phyloP scores from a whole-genome alignment of 2,797 vertebrate genomes.

The Sebastes hubbsi region DNA sequence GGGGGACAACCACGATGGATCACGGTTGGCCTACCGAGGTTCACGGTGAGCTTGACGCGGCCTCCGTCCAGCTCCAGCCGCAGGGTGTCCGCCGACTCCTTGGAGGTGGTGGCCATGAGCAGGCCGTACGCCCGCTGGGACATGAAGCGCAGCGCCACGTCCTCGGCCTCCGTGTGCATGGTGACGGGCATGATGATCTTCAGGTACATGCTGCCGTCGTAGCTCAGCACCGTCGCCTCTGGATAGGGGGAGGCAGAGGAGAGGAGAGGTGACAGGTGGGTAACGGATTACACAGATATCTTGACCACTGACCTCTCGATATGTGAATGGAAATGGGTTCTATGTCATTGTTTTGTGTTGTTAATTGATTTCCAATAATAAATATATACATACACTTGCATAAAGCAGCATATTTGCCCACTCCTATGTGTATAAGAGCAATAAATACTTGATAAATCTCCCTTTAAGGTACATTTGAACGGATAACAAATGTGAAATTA shows the following conservation, averaged over 20 bases:
- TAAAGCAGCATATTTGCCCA: too few species aligned
- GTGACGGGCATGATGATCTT: conserved; percentile 91
- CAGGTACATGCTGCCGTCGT: conserved; percentile 96
- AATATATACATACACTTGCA: too few species aligned
- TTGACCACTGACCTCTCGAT: too few species aligned
- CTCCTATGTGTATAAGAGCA: fast-evolving
- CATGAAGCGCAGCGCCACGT: conserved; percentile 94
- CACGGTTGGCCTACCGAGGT: conserved; percentile 86
- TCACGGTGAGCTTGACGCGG: conserved; percentile 93
- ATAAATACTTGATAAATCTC: too few species aligned
- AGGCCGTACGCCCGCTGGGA: conserved; percentile 94
- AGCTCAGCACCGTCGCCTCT: conserved; percentile 96
- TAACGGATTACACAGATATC: fast-evolving
- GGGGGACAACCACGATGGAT: neutral
- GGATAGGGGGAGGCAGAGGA: neutral
- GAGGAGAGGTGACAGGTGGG: neutral
- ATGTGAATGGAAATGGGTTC: fast-evolving
- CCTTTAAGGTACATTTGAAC: too few species aligned
- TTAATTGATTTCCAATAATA: too few species aligned
- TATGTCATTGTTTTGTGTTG: too few species aligned
- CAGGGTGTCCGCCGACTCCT: conserved; percentile 93
- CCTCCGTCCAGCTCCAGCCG: conserved; percentile 94
- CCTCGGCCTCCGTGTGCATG: conserved; percentile 94
- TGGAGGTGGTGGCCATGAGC: conserved; percentile 94
- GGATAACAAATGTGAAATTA: too few species aligned